These are phyloP conservation scores for Philhelius pedissequus DNA, from an alignment of 2,888 invertebrate genomes.

Conservation along the genomic window DNA sequence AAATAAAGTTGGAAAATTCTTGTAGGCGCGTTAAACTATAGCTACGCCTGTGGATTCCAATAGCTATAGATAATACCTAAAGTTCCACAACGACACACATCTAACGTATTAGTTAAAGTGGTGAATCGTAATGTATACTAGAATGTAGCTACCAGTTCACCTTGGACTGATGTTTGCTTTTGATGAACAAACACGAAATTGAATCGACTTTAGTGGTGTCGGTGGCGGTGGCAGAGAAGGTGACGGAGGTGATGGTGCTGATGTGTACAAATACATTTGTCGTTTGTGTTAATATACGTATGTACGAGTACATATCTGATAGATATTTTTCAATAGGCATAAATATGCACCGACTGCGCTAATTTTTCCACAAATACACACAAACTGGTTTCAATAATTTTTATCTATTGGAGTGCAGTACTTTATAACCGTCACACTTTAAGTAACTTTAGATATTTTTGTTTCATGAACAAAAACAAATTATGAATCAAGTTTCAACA, in stretches of 20 bases:
- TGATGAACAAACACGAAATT: constrained; percentile 63
- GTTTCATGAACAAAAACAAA: not conserved
- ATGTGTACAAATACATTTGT: constrained; percentile 15
- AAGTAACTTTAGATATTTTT: constrained; percentile 28
- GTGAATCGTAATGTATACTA: constrained; percentile 31
- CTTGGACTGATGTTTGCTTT: constrained; percentile 64
- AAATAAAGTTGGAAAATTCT: too few species aligned
- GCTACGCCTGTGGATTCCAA: not conserved
- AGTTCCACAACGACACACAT: constrained; percentile 42
- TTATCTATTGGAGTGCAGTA: not conserved
- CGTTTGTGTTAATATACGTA: not conserved
- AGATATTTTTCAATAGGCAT: constrained; percentile 41
- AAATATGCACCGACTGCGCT: constrained; percentile 58
- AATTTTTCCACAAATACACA: constrained; percentile 40
- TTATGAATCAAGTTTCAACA: constrained; percentile 14
- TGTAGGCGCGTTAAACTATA: not conserved
- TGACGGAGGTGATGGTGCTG: not conserved
- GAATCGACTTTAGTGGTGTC: constrained; percentile 25
- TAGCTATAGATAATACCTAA: constrained; percentile 25
- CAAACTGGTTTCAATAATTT: not conserved
- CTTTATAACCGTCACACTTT: constrained; percentile 13
- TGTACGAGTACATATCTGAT: not conserved
- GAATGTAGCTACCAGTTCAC: constrained; percentile 57
- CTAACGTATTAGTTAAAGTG: constrained; percentile 40
- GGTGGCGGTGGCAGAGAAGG: not conserved